Base-by-base conservation (phyloP, 2,113 vertebrate genomes). In the Electrona antarctica region DNA sequence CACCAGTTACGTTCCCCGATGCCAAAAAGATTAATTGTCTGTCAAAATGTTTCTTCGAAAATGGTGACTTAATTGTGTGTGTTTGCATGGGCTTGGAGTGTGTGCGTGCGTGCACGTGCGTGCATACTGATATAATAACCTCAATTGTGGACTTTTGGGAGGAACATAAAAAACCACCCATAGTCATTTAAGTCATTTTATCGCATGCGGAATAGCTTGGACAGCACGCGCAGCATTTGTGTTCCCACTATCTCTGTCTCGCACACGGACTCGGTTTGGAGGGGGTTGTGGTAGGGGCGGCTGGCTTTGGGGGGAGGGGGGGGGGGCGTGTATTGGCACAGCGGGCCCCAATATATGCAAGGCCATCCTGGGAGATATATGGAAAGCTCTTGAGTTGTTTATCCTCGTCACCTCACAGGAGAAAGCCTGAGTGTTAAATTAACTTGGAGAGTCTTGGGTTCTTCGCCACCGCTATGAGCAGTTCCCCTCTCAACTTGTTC, bases 51-150 rank as follows among this genome's bases (percentile, higher is more conserved):
- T 62, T 62, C 59, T 67, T 2, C 10, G 64, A 57, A 69, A 56
- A 21, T 21, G 48, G 8, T 51, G 45, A 3, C 50, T 41, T 29
- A 21, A 21, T 21, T 55, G 58, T 50, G 0, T 45, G 45, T 64
- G 45, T 1, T 13, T 0, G 3, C 29, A 7, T 7, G 5, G 33
- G 46, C n/a, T 15, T 13, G 33, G 33, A 52, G 70, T 29, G 2
- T n/a, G 33, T 69, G 15, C 52, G 64, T 60, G 46, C 45, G 59
- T 60, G 68, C 61, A 47, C 1, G 10, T 28, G 28, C 45, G 46
- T 45, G 6, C 71, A 45, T 8, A 4, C 55, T 79, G 75, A 85
- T 82, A 84, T 85, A 76, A 74, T 86, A 69, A 54, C 73, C 56
- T 64, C 60, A 77, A 83, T 82, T 73, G 79, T 80, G 62, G 75